These are phyloP conservation scores for Actinernus sp. DNA, from an alignment of 92 coral and sea anemone species.

Conservation along the genomic window DNA sequence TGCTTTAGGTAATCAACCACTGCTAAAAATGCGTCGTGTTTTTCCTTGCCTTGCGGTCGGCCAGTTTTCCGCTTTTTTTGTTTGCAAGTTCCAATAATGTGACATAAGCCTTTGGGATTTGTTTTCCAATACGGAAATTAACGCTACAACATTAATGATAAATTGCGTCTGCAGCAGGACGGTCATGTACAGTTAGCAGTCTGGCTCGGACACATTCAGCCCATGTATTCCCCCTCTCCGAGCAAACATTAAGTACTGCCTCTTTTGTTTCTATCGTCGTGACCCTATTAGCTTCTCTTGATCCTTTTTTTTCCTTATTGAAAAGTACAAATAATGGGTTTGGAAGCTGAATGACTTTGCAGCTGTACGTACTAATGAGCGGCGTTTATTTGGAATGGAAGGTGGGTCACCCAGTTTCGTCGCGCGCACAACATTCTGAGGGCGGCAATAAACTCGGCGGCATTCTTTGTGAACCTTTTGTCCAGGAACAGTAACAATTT, in stretches of 20 bases:
- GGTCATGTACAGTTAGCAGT: slow-evolving; percentile 9
- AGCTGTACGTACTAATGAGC: too few species aligned
- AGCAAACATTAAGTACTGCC: slow-evolving; percentile 1
- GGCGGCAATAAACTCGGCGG: too few species aligned
- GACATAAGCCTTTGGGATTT: slow-evolving; percentile 3
- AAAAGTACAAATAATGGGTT: too few species aligned
- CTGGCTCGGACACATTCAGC: slow-evolving; percentile 13
- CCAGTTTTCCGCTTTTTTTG: slow-evolving; percentile 13
- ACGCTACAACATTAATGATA: slow-evolving; percentile 14
- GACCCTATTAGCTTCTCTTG: neutral
- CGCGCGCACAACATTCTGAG: too few species aligned
- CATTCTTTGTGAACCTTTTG: too few species aligned
- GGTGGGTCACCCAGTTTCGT: too few species aligned
- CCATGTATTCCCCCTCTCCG: slow-evolving; percentile 7
- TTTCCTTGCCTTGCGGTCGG: slow-evolving; percentile 17
- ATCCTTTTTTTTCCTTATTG: slow-evolving; percentile 1
- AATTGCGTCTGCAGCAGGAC: slow-evolving; percentile 18
- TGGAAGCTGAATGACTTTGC: too few species aligned
- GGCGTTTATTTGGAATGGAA: too few species aligned
- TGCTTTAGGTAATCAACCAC: neutral
- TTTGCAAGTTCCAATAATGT: neutral
- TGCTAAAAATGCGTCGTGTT: slow-evolving; percentile 3
- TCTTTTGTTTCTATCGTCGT: slow-evolving; percentile 3
- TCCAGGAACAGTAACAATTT: too few species aligned
- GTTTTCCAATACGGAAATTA: slow-evolving; percentile 1